Evolutionary conservation across 2,888 invertebrate genomes (phyloP), one percentile per base, ranked within the genome.

Genomic region (Caradrina kadenii): DNA sequence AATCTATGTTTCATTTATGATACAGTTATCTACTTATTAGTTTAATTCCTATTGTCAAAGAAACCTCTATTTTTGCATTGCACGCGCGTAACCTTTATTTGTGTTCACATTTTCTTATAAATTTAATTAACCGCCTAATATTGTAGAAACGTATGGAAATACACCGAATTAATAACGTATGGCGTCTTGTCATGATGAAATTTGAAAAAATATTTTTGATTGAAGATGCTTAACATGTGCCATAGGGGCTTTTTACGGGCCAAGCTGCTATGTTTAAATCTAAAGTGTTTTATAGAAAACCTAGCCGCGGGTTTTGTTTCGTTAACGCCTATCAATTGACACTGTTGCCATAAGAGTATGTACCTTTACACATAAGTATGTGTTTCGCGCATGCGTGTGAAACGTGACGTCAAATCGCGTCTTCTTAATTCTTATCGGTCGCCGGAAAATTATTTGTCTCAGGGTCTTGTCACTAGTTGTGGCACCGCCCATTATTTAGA

Each of bases 401-500:
- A 55, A 48, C 35, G 6, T 71, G 72, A 76, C 76, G 72, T 75
- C 70, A 65, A 26, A 35, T 52, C 21, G 17, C 42, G 49, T 56
- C 26, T 49, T 42, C 22, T 11, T 17, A 5, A 31, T 11, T 70
- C 42, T 56, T 76, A 76, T 76, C 76, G 56, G 60, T 10, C 59
- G 48, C 54, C n/a, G 72, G 60, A 72, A 76, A 76, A 67, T 72
- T 52, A 45, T 72, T 60, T 22, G 52, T 67, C 48, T 63, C 65
- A 62, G 53, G 31, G 76, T 76, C 72, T 76, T 56, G 60, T 76
- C 76, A 76, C 8, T 48, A 6, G 48, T n/a, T 6, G 35, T 35
- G 7, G 48, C 67, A 76, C 42, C n/a, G n/a, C 22, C 52, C 52
- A 60, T 72, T 45, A 75, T 31, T 62, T 35, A 64, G 21, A 31